Conservation (phyloP, 2,888 invertebrate species). For the Cosmopolites sordidus region DNA sequence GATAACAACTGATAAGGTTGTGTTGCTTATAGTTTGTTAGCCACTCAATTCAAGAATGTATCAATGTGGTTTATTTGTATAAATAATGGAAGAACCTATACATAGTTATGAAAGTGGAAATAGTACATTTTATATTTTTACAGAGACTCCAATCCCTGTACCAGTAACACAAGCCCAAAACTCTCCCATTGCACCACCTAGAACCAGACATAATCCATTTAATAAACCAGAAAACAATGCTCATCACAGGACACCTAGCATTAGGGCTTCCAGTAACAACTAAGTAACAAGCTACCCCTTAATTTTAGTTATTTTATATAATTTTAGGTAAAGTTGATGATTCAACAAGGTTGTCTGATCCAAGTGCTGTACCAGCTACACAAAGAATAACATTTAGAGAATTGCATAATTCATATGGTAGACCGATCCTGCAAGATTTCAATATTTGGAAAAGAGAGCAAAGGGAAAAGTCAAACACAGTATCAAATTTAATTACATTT, state of each 20-base stretch:
- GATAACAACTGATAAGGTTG: too few species aligned
- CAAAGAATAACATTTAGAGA: slow-evolving; percentile 57
- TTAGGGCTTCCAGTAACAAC: slow-evolving; percentile 41
- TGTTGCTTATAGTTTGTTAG: too few species aligned
- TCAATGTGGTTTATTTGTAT: too few species aligned
- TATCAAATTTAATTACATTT: slow-evolving; percentile 50
- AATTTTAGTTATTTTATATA: too few species aligned
- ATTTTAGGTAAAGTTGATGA: slow-evolving; percentile 16
- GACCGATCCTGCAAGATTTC: slow-evolving; percentile 63
- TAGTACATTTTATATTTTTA: slow-evolving; percentile 40
- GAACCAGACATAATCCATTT: slow-evolving; percentile 79
- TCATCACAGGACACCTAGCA: slow-evolving; percentile 54
- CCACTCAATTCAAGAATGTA: too few species aligned
- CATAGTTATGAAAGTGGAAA: slow-evolving; percentile 33
- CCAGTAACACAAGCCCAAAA: slow-evolving; percentile 48
- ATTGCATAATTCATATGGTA: slow-evolving; percentile 65
- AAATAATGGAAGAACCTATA: slow-evolving; percentile 32
- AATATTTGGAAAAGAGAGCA: slow-evolving; percentile 63
- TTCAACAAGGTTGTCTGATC: slow-evolving; percentile 8
- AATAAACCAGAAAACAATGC: slow-evolving; percentile 55
- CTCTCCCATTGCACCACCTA: slow-evolving; percentile 70
- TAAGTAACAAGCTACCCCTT: neutral
- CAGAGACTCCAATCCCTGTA: slow-evolving; percentile 44
- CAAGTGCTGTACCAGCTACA: slow-evolving; percentile 6
- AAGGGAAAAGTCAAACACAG: slow-evolving; percentile 43